Conservation (phyloP, 2,888 invertebrate genomes). For the Monoplex corrugatus region DNA sequence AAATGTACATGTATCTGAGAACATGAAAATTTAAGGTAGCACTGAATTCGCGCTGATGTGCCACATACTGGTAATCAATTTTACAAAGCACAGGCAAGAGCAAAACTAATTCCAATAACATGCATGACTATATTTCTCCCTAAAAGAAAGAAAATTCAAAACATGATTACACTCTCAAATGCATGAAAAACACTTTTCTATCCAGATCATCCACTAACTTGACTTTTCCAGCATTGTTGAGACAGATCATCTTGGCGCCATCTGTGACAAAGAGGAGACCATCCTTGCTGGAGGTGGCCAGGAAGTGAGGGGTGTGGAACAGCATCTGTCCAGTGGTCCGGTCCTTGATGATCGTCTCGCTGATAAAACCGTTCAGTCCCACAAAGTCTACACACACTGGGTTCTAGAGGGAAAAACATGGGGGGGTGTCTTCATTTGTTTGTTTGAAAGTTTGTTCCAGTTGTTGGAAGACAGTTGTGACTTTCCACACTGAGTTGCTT, state of each 20-base stretch:
- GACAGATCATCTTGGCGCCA: conserved; percentile 33
- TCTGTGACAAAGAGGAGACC: conserved; percentile 50
- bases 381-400: conserved; percentile 51
- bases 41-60: too few relatives aligned
- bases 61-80: too few relatives aligned
- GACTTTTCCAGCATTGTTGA: conserved; percentile 53
- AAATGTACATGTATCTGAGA: too few relatives aligned
- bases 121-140: too few relatives aligned
- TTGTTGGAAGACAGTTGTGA: too few relatives aligned
- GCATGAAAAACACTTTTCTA: too few relatives aligned
- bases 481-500: too few relatives aligned
- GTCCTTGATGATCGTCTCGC: conserved; percentile 50
- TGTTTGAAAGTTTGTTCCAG: neutral
- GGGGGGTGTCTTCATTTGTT: neutral
- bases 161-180: too few relatives aligned
- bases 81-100: too few relatives aligned
- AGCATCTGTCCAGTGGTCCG: conserved; percentile 38
- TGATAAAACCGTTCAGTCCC: conserved; percentile 52
- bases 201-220: conserved; percentile 24
- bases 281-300: conserved; percentile 40
- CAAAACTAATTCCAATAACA: too few relatives aligned
- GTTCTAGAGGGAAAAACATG: neutral
- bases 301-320: conserved; percentile 44
- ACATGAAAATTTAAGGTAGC: too few relatives aligned
- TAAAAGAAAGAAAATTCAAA: too few relatives aligned